Percentiles rank a stretch among this genome's conserved stretches.
phyloP scores from a whole-genome alignment of 2,888 invertebrate species.

The Dexiosoma caninum region DNA sequence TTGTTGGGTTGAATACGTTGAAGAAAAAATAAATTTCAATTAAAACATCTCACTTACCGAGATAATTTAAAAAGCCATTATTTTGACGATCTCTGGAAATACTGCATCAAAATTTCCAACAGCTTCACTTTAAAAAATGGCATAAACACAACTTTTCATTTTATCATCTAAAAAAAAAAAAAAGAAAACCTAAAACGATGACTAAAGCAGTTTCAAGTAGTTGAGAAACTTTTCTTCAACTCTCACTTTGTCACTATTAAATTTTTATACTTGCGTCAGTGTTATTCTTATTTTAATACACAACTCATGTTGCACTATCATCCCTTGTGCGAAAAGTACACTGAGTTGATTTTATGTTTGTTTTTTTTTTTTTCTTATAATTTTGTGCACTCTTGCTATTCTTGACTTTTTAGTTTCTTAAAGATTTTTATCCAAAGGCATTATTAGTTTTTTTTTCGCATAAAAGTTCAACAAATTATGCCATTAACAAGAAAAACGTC shows the following conservation, averaged over 20 bases:
- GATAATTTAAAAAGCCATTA: neutral
- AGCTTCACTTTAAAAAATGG: neutral
- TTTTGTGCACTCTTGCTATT: constrained; percentile 1
- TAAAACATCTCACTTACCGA: neutral
- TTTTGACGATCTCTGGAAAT: neutral
- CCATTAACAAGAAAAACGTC: constrained; percentile 37
- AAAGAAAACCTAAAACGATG: neutral
- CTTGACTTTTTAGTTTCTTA: constrained; percentile 43
- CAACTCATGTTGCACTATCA: neutral
- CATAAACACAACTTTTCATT: neutral
- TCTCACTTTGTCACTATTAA: constrained; percentile 30
- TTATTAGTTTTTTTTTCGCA: constrained; percentile 49
- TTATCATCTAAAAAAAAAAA: neutral
- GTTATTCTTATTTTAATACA: neutral
- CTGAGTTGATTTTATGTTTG: neutral
- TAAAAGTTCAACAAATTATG: constrained; percentile 51
- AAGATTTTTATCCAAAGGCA: constrained; percentile 44
- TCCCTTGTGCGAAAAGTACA: neutral
- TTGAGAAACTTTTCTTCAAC: constrained; percentile 14
- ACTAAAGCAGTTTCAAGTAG: neutral
- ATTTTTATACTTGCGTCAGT: neutral
- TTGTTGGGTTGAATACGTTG: no score
- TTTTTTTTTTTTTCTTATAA: neutral
- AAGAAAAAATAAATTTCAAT: no score
- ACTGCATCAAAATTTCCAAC: neutral